Evolutionary conservation across 2,888 invertebrate species (phyloP).

Genomic region (Vanessa cardui): DNA sequence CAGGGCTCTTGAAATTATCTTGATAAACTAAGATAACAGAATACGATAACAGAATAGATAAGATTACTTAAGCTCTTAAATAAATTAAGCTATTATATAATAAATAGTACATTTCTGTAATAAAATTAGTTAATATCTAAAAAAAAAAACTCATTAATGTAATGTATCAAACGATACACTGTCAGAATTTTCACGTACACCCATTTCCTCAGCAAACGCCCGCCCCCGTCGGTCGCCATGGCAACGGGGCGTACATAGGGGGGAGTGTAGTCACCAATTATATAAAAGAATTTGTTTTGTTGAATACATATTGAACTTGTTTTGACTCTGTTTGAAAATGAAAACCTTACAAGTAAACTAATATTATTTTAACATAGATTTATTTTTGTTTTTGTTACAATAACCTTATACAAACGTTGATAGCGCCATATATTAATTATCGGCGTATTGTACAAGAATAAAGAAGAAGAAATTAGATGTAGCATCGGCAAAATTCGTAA

Average conservation of each 20-base stretch:
- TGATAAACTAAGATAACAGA: too few species aligned
- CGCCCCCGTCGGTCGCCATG: constrained; percentile 65
- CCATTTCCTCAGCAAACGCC: constrained; percentile 38
- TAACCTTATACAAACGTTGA: too few species aligned
- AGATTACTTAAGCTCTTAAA: too few species aligned
- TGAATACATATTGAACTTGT: constrained; percentile 30
- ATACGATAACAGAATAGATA: too few species aligned
- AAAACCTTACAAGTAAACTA: neutral
- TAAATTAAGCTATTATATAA: too few species aligned
- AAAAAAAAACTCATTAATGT: neutral
- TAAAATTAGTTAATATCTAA: neutral
- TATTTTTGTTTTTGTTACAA: too few species aligned
- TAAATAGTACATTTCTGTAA: neutral
- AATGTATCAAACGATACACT: neutral
- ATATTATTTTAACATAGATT: too few species aligned
- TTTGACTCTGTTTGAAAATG: constrained; percentile 11
- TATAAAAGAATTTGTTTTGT: constrained; percentile 36
- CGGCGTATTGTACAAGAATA: too few species aligned
- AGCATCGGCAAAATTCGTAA: too few species aligned
- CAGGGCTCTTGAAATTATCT: too few species aligned
- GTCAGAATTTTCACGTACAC: constrained; percentile 43
- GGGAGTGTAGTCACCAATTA: constrained; percentile 37
- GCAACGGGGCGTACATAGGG: constrained; percentile 51
- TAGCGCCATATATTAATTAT: too few species aligned
- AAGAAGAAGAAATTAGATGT: too few species aligned